Base-by-base conservation (phyloP, 2,797 vertebrate species). In the Cuculus canorus region DNA sequence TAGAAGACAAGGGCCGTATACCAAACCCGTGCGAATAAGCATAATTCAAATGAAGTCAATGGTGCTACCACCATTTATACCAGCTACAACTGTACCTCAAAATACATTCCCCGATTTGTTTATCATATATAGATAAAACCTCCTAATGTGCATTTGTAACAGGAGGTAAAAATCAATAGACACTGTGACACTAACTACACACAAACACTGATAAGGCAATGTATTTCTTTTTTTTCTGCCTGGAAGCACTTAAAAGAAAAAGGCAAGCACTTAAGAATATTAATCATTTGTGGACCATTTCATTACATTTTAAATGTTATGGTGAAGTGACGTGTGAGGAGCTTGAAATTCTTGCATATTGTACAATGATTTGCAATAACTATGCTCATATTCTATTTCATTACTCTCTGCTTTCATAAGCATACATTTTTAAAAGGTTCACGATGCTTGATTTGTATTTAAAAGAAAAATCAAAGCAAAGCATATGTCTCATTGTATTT, bases 261-360 rank as follows among this genome's bases (percentile, higher is more conserved):
- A 86, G 50, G n/a, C 92, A 93, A 92, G 92, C 95, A 94, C 95
- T 97, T 96, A 97, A 94, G 87, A 96, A 92, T 96, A 97, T 96
- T 97, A 95, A 97, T 97, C 92, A 95, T 94, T 93, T 92, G 72
- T 94, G 91, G 80, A 68, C 75, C 94, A 95, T 96, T 96, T 96
- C 93, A 94, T 97, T 94, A 95, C 68, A 75, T 54, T 87, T 69
- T 68, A 83, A 91, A 90, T 86, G 85, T 82, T 96, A 92, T 0
- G 6, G 83, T 80, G 92, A 95, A 96, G 81, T 84, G 93, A 94
- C 54, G 8, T 88, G 85, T 76, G 78, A 93, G 96, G 69, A 95
- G 93, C 66, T 92, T 80, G 73, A 94, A 93, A 93, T 87, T 95
- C 90, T 83, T 88, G 54, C 89, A 75, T 91, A 91, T 93, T 83